Evolutionary conservation across 2,888 invertebrate genomes (phyloP), one percentile per base, ranked within the genome.

Genomic region (Eristalis tenax): DNA sequence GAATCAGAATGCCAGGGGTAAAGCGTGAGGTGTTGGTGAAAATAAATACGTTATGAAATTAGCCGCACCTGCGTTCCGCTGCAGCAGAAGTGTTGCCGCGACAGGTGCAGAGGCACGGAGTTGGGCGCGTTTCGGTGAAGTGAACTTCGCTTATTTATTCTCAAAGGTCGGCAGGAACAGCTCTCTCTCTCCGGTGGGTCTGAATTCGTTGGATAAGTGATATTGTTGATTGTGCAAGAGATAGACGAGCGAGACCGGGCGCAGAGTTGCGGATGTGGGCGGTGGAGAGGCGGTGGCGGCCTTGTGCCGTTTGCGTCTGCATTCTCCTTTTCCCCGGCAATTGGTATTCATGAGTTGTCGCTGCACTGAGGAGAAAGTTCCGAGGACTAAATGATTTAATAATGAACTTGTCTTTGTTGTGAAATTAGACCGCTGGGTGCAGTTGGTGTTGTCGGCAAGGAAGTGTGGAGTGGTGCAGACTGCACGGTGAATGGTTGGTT

Each of bases 301-400:
- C 18, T 50, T 50, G 50, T 18, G 50, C 18, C 8, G 50, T 18
- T 8, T 50, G 50, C 18, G 50, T 50, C 50, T 50, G 23, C 59
- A 28, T 23, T 59, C 59, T 23, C 13, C 26, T 59, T n/a, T 22
- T 56, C 59, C 26, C 59, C 10, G 26, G 11, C 59, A 59, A 59
- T 59, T 59, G 26, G 59, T 59, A 59, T 59, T 59, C 59, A 59
- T 23, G 4, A 59, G 26, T 15, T 11, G 59, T 59, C 59, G 26
- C 26, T 23, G 59, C 59, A 26, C 26, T 26, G 26, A 28, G 59
- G 59, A 59, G 26, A 23, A 59, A 59, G 59, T 28, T 59, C 59
- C 59, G 59, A 28, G 59, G 59, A 59, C 59, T 59, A 59, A 50
- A 59, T 59, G 59, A 59, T 59, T 59, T 59, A 59, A 59, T 59